Evolutionary conservation across 2,888 invertebrate species (phyloP).

Genomic region (Leucophora obtusa): DNA sequence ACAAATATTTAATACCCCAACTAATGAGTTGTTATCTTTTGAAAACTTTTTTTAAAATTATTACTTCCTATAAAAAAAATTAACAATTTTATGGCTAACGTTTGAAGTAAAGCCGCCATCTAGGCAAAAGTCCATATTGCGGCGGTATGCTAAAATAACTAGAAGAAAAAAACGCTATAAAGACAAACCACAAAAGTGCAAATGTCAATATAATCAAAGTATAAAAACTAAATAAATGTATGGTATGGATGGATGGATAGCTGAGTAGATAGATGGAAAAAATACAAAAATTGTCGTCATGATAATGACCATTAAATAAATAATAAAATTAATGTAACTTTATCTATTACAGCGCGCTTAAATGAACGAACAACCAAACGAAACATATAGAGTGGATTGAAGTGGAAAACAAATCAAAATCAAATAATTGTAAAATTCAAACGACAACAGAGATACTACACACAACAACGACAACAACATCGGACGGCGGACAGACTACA

Average conservation of each 20-base stretch:
- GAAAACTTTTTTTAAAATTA: conserved; percentile 38
- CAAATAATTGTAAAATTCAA: conserved; percentile 59
- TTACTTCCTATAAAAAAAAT: conserved; percentile 58
- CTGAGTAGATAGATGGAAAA: conserved; percentile 6
- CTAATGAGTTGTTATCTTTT: conserved; percentile 57
- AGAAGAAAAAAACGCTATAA: too few species aligned
- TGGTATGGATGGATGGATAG: conserved; percentile 24
- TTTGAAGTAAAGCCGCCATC: conserved; percentile 59
- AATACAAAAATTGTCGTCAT: conserved; percentile 57
- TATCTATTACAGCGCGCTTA: conserved; percentile 53
- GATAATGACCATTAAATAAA: conserved; percentile 64
- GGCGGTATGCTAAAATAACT: conserved; percentile 50
- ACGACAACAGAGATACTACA: conserved; percentile 42
- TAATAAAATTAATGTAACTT: conserved; percentile 63
- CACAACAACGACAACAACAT: conserved; percentile 27
- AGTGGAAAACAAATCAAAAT: conserved; percentile 63
- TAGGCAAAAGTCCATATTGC: conserved; percentile 40
- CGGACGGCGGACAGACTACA: not conserved
- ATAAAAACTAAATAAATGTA: conserved; percentile 43
- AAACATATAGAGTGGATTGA: conserved; percentile 47
- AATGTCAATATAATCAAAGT: conserved; percentile 57
- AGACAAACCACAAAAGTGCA: conserved; percentile 54
- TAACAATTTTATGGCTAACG: conserved; percentile 57
- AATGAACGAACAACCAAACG: conserved; percentile 28
- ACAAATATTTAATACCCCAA: conserved; percentile 21